Conservation (phyloP, 2,888 invertebrate genomes). For the Cinara cedri region DNA sequence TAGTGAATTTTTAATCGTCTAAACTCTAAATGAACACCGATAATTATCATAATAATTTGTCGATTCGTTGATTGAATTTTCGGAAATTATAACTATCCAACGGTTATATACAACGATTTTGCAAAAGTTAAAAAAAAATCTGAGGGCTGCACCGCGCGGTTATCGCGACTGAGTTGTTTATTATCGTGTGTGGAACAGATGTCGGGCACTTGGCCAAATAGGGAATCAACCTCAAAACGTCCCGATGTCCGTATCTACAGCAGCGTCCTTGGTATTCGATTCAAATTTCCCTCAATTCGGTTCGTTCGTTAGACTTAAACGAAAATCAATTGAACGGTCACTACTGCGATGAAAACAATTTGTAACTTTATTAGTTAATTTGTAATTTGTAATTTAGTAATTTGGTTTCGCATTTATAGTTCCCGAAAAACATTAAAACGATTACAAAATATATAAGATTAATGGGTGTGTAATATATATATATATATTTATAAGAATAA, state of each 20-base stretch:
- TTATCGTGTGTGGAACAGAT: conserved; percentile 9
- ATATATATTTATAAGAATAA: background rate
- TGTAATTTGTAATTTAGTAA: too few species aligned
- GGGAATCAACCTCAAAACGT: background rate
- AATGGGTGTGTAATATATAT: background rate
- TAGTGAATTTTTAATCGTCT: too few species aligned
- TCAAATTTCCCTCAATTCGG: background rate
- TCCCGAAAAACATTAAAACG: too few species aligned
- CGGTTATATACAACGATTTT: background rate
- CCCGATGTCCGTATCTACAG: background rate
- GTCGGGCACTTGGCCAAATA: conserved; percentile 26
- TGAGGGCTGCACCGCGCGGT: background rate
- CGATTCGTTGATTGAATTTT: background rate
- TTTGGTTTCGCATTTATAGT: too few species aligned
- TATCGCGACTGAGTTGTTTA: conserved; percentile 15
- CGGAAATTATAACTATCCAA: background rate
- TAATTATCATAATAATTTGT: too few species aligned
- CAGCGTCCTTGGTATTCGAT: background rate
- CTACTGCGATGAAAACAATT: too few species aligned
- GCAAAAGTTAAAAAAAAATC: background rate
- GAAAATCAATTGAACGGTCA: too few species aligned
- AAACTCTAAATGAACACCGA: too few species aligned
- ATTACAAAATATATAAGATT: too few species aligned
- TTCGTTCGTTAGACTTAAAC: too few species aligned
- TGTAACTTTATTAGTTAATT: too few species aligned